Percentiles rank a stretch among this genome's conserved stretches.
Evolutionary conservation across 2,888 invertebrate species (phyloP).

Genomic region (Thera obeliscata): DNA sequence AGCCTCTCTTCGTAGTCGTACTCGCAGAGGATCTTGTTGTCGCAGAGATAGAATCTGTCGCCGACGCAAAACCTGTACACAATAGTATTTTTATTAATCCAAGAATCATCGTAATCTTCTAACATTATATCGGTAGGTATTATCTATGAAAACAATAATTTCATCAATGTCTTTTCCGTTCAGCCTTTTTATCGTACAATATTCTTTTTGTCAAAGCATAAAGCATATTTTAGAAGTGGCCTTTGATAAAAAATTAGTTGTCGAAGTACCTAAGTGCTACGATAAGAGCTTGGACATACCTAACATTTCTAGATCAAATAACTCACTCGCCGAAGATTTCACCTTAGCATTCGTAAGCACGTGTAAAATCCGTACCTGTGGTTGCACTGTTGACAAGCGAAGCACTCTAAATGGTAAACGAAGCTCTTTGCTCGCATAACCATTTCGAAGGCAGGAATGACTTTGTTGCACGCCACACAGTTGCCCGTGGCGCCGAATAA

Average conservation of each 20-base stretch:
- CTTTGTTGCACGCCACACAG: constrained; percentile 96
- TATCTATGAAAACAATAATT: too few relatives aligned
- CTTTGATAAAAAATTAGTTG: too few relatives aligned
- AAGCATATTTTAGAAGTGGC: too few relatives aligned
- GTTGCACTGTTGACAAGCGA: constrained; percentile 97
- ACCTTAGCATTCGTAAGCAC: neutral
- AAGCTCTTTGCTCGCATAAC: constrained; percentile 97
- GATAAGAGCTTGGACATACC: neutral
- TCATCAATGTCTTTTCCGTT: too few relatives aligned
- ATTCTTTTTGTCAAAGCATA: too few relatives aligned
- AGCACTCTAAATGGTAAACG: constrained; percentile 97
- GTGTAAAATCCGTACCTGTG: constrained; percentile 88
- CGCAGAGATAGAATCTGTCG: constrained; percentile 95
- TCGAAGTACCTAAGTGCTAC: too few relatives aligned
- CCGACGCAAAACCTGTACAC: constrained; percentile 95
- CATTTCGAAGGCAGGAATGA: constrained; percentile 97
- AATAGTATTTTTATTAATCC: constrained; percentile 3
- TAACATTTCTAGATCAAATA: neutral
- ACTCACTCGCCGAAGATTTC: neutral
- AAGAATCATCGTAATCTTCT: too few relatives aligned
- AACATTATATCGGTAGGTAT: too few relatives aligned
- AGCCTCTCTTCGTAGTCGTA: constrained; percentile 96
- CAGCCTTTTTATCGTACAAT: too few relatives aligned
- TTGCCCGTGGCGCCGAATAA: constrained; percentile 95
- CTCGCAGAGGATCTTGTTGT: constrained; percentile 97